Base-by-base conservation (phyloP, 2,888 invertebrate species). In the Eudasyphora cyanicolor region DNA sequence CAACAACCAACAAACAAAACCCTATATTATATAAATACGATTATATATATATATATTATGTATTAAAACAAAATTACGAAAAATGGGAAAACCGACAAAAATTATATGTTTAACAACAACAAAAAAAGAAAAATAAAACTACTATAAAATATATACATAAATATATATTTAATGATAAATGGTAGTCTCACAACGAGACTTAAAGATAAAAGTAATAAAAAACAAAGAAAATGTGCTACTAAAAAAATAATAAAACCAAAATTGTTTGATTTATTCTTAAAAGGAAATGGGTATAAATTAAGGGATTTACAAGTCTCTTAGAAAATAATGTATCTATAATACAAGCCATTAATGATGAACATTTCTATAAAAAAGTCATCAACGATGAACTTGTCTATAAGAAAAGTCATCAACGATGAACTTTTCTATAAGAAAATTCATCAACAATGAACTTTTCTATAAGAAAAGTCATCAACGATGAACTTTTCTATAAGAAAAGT, bases 201-300 rank as follows among this genome's bases (percentile, higher is more conserved):
- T 82, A n/a, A 71, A n/a, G 49, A 45, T 67, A 70, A 45, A 38
- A 38, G n/a, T n/a, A 76, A 84, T 81, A 76, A 76, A 45, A 80
- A 79, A 84, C 49, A 67, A 78, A 62, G 73, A 71, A 82, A 79
- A 82, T 79, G 74, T 79, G 69, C 82, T 84, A 79, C 71, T 76
- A 73, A 79, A 79, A 77, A 21, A 21, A 54, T 57, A n/a, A n/a
- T n/a, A 32, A 57, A n/a, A 73, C 12, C 38, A 2, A 38, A n/a
- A 29, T 19, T 71, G 64, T 81, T 84, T 84, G 42, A 77, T 75
- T 81, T 76, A 76, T 19, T 32, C n/a, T 29, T 19, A 42, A n/a
- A 4, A 42, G 14, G 24, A 35, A 7, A 57, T 38, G 38, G 38
- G n/a, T n/a, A n/a, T n/a, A n/a, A n/a, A n/a, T n/a, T n/a, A n/a